A percentile compares a stretch with the other conserved stretches of the same genome.
phyloP scores from a whole-genome alignment of 2,797 vertebrate species.

The Dallia pectoralis region DNA sequence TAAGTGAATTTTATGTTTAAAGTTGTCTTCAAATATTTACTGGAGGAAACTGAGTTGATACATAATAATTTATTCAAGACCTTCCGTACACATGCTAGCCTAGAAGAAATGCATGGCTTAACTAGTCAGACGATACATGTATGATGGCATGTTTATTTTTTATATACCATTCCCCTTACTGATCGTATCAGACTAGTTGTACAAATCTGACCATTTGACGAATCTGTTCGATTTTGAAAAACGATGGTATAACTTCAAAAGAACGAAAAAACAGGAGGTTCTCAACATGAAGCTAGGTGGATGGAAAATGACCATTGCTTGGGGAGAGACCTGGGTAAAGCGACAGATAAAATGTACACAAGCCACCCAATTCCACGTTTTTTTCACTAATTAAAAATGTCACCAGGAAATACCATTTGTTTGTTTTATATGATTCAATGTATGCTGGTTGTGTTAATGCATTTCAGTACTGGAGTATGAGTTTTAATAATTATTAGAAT shows the following conservation, averaged over 20 bases:
- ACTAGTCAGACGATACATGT: neutral
- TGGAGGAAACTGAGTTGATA: too few relatives aligned
- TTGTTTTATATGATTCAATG: constrained; percentile 14
- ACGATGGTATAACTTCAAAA: too few relatives aligned
- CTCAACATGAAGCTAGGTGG: neutral
- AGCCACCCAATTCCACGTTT: too few relatives aligned
- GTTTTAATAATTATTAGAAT: neutral
- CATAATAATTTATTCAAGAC: constrained; percentile 4
- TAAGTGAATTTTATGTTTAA: too few relatives aligned
- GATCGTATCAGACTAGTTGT: neutral
- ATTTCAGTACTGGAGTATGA: constrained; percentile 1
- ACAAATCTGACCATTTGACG: neutral
- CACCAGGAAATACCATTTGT: neutral
- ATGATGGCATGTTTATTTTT: neutral
- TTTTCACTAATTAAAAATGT: neutral
- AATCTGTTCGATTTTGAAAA: too few relatives aligned
- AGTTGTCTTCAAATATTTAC: too few relatives aligned
- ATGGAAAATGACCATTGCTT: neutral
- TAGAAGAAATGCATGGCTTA: neutral
- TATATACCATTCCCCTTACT: neutral
- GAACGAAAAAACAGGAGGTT: too few relatives aligned
- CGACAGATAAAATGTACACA: neutral
- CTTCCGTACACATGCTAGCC: neutral
- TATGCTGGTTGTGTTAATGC: neutral
- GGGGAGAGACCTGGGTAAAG: constrained; percentile 1